Percentiles rank a stretch among this genome's conserved stretches.
These are phyloP conservation scores for Ancistrus triradiatus DNA, from an alignment of 2,113 vertebrate species.

Conservation along the genomic window DNA sequence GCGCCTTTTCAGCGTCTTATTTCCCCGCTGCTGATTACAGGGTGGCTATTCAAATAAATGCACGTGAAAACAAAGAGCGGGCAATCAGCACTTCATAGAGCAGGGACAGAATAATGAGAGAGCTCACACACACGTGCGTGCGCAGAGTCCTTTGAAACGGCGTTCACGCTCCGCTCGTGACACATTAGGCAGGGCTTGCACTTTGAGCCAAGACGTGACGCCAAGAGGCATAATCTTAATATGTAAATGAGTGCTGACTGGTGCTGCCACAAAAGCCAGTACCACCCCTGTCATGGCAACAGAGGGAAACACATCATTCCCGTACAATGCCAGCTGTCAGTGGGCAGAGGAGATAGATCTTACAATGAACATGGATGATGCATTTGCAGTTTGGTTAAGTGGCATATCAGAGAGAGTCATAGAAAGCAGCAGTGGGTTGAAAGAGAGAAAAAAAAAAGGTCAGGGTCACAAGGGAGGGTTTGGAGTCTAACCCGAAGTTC, in stretches of 20 bases:
- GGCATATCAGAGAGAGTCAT: slow-evolving; percentile 17
- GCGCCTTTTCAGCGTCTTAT: slow-evolving; percentile 64
- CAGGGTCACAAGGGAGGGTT: too few relatives aligned
- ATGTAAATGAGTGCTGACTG: slow-evolving; percentile 63
- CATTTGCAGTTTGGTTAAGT: slow-evolving; percentile 19
- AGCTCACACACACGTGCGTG: slow-evolving; percentile 49
- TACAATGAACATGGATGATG: slow-evolving; percentile 25
- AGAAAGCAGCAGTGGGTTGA: too few relatives aligned
- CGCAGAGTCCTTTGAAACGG: slow-evolving; percentile 58
- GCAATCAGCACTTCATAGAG: slow-evolving; percentile 73
- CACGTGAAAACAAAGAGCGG: slow-evolving; percentile 71
- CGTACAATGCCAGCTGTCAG: slow-evolving; percentile 34
- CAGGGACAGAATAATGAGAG: slow-evolving; percentile 71
- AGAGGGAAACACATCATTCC: slow-evolving; percentile 50
- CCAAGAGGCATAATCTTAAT: slow-evolving; percentile 57
- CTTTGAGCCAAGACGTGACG: slow-evolving; percentile 57
- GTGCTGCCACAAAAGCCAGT: slow-evolving; percentile 57
- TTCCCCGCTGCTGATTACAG: slow-evolving; percentile 70
- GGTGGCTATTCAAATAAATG: slow-evolving; percentile 74
- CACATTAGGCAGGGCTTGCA: slow-evolving; percentile 59
- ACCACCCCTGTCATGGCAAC: slow-evolving; percentile 55
- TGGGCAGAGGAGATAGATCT: slow-evolving; percentile 28
- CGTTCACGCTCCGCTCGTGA: slow-evolving; percentile 62
- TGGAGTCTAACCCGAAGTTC: too few relatives aligned
- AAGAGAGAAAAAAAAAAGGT: too few relatives aligned